Percentiles rank a stretch among this genome's conserved stretches.
These are phyloP conservation scores for Calephelis virginiensis DNA, from an alignment of 1,140 invertebrate species.

Conservation along the genomic window DNA sequence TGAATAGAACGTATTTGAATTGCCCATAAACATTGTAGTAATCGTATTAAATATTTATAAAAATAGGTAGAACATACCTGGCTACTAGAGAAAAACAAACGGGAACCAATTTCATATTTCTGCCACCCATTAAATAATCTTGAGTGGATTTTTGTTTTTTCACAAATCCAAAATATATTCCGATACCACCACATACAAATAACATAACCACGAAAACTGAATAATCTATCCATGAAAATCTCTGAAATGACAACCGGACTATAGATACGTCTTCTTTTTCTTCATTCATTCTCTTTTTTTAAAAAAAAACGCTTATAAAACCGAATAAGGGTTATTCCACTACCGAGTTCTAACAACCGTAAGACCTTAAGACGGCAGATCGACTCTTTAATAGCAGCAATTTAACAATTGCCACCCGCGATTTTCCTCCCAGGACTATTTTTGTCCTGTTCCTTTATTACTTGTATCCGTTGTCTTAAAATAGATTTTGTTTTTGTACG, in stretches of 20 bases:
- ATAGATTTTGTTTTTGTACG: constrained; percentile 31
- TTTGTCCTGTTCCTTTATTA: constrained; percentile 47
- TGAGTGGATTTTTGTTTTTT: constrained; percentile 83
- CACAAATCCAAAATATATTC: constrained; percentile 88
- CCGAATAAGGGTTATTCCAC: too few relatives aligned
- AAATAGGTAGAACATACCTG: constrained; percentile 76
- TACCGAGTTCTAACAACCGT: neutral
- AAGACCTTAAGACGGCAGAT: neutral
- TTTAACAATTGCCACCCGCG: constrained; percentile 58
- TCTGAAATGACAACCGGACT: constrained; percentile 80
- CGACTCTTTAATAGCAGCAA: constrained; percentile 30
- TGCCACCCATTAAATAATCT: constrained; percentile 91
- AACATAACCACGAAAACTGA: constrained; percentile 86
- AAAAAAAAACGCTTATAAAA: neutral
- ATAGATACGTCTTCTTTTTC: constrained; percentile 77
- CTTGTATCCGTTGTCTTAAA: constrained; percentile 43
- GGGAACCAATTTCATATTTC: constrained; percentile 89
- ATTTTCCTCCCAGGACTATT: constrained; percentile 54
- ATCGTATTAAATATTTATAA: neutral
- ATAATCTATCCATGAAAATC: constrained; percentile 85
- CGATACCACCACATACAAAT: constrained; percentile 84
- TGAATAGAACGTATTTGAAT: too few relatives aligned
- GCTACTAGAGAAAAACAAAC: constrained; percentile 90
- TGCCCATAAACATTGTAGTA: too few relatives aligned
- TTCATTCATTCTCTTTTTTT: constrained; percentile 22